Conservation (phyloP, 2,113 vertebrate genomes). For the Tachysurus fulvidraco region DNA sequence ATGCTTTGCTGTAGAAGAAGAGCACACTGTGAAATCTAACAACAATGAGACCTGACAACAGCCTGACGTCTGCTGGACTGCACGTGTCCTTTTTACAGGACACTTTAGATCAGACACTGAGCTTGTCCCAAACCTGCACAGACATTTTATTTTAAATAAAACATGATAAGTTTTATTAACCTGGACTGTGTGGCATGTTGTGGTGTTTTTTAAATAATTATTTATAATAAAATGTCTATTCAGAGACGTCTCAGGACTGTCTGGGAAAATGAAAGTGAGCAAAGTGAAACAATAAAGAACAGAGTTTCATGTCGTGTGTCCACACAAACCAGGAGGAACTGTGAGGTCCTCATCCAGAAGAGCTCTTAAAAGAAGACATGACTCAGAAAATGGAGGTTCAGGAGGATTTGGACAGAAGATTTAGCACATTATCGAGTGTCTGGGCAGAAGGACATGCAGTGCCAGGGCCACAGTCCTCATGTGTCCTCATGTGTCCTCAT, state of each 20-base stretch:
- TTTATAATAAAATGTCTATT: neutral
- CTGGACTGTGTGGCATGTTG: neutral
- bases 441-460: neutral
- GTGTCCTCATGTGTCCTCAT: too few relatives aligned
- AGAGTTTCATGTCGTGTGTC: neutral
- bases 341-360: neutral
- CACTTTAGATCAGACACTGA: neutral
- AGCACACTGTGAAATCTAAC: neutral
- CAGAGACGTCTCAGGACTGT: neutral
- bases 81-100: neutral
- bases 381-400: neutral
- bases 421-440: neutral
- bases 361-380: neutral
- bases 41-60: neutral
- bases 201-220: neutral
- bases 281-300: neutral
- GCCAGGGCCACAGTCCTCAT: conserved; percentile 13
- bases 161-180: neutral
- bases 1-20: conserved; percentile 34
- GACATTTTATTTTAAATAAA: neutral
- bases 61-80: neutral
- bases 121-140: neutral
- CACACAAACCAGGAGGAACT: neutral
- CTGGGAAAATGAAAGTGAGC: neutral
- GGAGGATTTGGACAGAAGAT: neutral